These are phyloP conservation scores for Orycteropus afer DNA, from an alignment of 2,113 vertebrate genomes.

Conservation along the genomic window DNA sequence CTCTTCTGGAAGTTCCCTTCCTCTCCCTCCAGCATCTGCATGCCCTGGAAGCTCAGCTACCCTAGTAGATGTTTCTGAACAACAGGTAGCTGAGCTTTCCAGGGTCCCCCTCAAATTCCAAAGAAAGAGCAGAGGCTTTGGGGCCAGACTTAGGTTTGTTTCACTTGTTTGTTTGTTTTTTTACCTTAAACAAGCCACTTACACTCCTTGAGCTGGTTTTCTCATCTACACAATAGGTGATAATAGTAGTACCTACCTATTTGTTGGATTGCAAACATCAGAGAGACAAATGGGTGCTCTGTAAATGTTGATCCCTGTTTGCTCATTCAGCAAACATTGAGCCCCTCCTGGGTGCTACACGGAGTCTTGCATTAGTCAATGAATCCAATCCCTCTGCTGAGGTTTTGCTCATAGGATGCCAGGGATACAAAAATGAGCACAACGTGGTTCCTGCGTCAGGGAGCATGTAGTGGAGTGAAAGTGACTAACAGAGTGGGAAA, in stretches of 20 bases:
- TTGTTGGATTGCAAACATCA: not conserved
- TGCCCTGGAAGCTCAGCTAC: rapidly evolving
- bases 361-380: not conserved
- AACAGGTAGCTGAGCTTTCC: not conserved
- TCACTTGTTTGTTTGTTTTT: not conserved
- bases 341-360: not conserved
- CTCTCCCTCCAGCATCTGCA: not conserved
- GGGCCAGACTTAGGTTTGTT: not conserved
- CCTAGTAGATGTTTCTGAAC: not conserved
- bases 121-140: not conserved
- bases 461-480: not conserved
- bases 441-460: not conserved
- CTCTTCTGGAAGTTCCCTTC: not conserved
- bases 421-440: not conserved
- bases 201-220: not conserved
- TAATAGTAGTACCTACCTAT: not conserved
- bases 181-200: not conserved
- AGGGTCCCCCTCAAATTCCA: not conserved
- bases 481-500: not conserved
- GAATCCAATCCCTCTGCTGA: not conserved
- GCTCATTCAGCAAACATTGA: not conserved
- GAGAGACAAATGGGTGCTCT: not conserved
- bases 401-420: not conserved
- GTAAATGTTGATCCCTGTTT: not conserved
- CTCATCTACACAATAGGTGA: not conserved